phyloP scores from a whole-genome alignment of 2,888 invertebrate genomes.

The Ormyrus rosae region DNA sequence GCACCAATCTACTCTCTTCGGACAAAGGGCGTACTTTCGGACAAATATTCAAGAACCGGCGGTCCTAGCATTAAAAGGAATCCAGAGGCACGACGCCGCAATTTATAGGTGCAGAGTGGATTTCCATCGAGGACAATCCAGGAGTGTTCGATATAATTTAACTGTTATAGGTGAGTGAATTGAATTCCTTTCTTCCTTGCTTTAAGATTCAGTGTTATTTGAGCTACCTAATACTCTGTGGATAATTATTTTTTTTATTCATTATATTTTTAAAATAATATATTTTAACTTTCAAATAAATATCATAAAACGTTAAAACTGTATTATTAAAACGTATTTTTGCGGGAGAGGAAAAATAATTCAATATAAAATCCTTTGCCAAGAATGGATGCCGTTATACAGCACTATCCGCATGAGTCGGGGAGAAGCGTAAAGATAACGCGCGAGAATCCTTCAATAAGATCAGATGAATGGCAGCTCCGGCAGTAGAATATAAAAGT shows the following conservation, averaged over 20 bases:
- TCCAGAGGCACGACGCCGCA: conserved; percentile 91
- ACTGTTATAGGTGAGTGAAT: conserved; percentile 89
- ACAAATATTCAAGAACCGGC: conserved; percentile 87
- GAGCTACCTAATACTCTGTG: no score
- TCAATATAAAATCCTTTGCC: background rate
- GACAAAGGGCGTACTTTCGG: conserved; percentile 89
- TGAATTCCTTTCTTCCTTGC: background rate
- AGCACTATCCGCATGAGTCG: background rate
- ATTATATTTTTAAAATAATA: no score
- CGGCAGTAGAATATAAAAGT: background rate
- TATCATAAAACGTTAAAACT: no score
- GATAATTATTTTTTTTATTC: no score
- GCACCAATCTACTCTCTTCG: conserved; percentile 92
- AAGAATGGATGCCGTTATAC: no score
- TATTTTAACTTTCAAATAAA: no score
- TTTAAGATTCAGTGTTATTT: no score
- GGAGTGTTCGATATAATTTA: conserved; percentile 92
- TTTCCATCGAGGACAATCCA: conserved; percentile 92
- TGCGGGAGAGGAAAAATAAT: conserved; percentile 7
- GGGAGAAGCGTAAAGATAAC: background rate
- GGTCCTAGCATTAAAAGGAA: conserved; percentile 88
- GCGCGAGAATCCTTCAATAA: conserved; percentile 28
- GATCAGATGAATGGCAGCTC: conserved; percentile 7
- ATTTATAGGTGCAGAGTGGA: conserved; percentile 93
- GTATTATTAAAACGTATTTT: no score